A percentile compares a stretch with the other conserved stretches of the same genome.
These are phyloP conservation scores for Melinaea marsaeus DNA, from an alignment of 2,888 invertebrate genomes.

Conservation along the genomic window DNA sequence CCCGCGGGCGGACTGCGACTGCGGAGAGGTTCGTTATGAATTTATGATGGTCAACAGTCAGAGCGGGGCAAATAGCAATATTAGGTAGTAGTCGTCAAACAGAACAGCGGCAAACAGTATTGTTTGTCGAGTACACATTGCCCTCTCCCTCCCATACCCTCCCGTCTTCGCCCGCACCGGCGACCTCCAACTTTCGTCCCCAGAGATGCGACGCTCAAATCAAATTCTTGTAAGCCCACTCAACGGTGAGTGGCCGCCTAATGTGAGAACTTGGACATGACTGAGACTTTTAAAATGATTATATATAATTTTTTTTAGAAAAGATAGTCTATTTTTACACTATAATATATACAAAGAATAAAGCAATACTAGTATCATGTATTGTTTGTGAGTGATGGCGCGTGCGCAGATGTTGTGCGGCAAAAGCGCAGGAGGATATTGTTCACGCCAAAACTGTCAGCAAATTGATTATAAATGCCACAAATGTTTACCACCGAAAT, in stretches of 20 bases:
- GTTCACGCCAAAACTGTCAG: slow-evolving; percentile 17
- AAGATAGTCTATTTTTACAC: neutral
- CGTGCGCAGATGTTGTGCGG: slow-evolving; percentile 14
- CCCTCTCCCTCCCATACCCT: slow-evolving; percentile 13
- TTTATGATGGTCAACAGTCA: slow-evolving; percentile 36
- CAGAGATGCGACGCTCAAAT: slow-evolving; percentile 30
- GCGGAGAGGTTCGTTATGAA: slow-evolving; percentile 33
- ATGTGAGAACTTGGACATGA: slow-evolving; percentile 8
- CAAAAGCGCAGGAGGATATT: slow-evolving; percentile 8
- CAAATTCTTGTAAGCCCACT: slow-evolving; percentile 35
- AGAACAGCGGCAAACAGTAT: slow-evolving; percentile 33
- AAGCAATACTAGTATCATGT: neutral
- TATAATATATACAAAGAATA: too few relatives aligned
- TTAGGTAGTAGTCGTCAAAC: slow-evolving; percentile 34
- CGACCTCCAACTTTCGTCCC: slow-evolving; percentile 11
- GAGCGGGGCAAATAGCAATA: slow-evolving; percentile 33
- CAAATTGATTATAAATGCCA: slow-evolving; percentile 25
- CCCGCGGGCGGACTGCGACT: slow-evolving; percentile 17
- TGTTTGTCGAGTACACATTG: slow-evolving; percentile 31
- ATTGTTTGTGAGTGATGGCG: neutral
- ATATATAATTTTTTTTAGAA: neutral
- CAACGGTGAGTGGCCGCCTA: slow-evolving; percentile 22
- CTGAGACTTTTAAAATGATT: neutral
- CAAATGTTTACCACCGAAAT: slow-evolving; percentile 14
- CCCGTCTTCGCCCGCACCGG: slow-evolving; percentile 10